Base-by-base conservation (phyloP, 2,797 vertebrate species). In the Molossus alvarezi region DNA sequence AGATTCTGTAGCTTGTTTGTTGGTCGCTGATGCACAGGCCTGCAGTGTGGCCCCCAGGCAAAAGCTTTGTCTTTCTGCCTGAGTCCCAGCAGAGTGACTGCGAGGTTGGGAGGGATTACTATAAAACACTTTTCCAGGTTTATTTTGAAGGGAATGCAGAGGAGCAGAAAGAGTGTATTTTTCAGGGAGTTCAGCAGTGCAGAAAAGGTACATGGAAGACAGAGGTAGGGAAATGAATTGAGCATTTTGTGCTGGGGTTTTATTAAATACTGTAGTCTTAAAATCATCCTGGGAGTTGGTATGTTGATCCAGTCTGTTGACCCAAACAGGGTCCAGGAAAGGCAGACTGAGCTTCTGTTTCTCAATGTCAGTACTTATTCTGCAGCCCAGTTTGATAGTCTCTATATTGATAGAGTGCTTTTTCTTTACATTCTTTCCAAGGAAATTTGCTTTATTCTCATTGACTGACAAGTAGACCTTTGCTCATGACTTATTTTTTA, bases 11-110 rank as follows among this genome's bases (percentile, higher is more conserved):
- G 89, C 72, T 85, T 88, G 73, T 45, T 82, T 86, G 41, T 83
- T 97, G 77, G n/a, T 84, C 94, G 88, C 90, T 93, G 81, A 92
- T 88, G 75, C 77, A 93, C 20, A 25, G 48, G 81, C 29, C 81
- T 48, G 55, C 21, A 53, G 9, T 88, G 37, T 93, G 88, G 71
- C 88, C 82, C 29, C 85, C 71, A 87, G 94, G 94, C 89, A 81
- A 81, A 97, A 85, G 76, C 81, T 94, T 92, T 92, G 73, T 91
- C 76, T 90, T 88, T 83, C 53, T 83, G 29, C 27, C 29, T 51
- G 58, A 29, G 57, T 82, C 25, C 18, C 20, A 55, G 60, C 41
- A 41, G 62, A 85, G 67, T 67, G 79, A 72, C 41, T 87, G 55
- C 29, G 15, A 29, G 53, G 17, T 10, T 88, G 69, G 88, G 65